Evolutionary conservation across 2,797 vertebrate species (phyloP), one percentile per base, ranked within the genome.

Genomic region (Enteromius radiatus): DNA sequence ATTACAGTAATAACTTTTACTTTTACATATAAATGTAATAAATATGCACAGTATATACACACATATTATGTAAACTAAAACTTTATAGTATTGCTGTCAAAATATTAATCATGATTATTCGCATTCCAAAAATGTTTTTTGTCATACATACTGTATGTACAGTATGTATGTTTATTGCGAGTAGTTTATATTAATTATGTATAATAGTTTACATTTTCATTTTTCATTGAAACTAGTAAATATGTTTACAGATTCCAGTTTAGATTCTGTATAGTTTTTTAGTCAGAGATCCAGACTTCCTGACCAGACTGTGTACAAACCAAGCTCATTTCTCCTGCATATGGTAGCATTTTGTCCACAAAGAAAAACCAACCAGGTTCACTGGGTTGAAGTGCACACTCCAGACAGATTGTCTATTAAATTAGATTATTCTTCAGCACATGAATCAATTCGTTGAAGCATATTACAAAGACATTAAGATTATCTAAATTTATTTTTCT

Each of bases 381-480:
- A 68, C 8, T 52, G 43, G 33, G 10, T 54, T 79, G 10, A 19
- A 49, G 76, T 17, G 31, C 63, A 52, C 2, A 14, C 45, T 49
- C 43, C 52, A 69, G 78, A 80, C 7, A 21, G 67, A 70, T 45
- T 59, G n/a, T 28, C n/a, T 21, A 9, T 21, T 31, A n/a, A 70
- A 70, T 69, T 31, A 0, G 6, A 70, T 70, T 80, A 80, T 54
- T 70, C 23, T 28, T 59, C n/a, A n/a, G 47, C 49, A 69, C 21
- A 15, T 54, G 33, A 14, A 38, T 63, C 23, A 59, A 59, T n/a
- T n/a, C 4, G 49, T 56, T 56, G 21, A 69, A 56, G n/a, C 49
- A n/a, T 28, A 56, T 56, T 70, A 61, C 54, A 26, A 76, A 70
- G 36, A 59, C 38, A 59, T 69, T 43, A 77, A 45, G 11, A 43